Conservation (phyloP, 2,113 vertebrate genomes). For the Numenius arquata region DNA sequence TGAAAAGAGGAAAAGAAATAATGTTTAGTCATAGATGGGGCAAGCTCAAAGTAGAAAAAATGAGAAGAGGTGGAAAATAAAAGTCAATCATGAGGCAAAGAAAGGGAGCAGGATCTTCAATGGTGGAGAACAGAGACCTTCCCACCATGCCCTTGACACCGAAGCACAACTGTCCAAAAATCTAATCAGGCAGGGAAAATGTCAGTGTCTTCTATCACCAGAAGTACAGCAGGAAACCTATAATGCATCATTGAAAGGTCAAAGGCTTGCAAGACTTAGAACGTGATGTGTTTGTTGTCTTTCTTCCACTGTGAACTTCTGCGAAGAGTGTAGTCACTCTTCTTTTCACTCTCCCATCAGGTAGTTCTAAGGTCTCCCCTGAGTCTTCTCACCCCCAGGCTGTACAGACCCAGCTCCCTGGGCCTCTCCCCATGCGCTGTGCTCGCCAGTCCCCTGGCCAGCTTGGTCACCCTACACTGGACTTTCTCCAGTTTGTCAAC, state of each 20-base stretch:
- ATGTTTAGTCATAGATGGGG: background rate
- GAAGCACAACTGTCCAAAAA: background rate
- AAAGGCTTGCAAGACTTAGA: background rate
- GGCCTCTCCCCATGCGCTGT: background rate
- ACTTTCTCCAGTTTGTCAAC: background rate
- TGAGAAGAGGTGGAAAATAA: background rate
- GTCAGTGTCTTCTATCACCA: background rate
- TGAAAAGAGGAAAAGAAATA: background rate
- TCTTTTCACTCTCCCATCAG: background rate
- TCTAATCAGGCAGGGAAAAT: background rate
- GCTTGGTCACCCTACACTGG: background rate
- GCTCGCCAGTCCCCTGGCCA: rapidly evolving
- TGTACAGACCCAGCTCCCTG: background rate
- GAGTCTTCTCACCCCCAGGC: background rate
- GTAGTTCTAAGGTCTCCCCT: background rate
- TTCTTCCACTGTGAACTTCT: background rate
- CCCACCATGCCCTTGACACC: background rate
- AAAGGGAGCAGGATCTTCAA: background rate
- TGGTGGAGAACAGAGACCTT: background rate
- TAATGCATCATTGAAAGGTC: background rate
- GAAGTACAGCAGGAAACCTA: background rate
- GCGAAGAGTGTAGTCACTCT: background rate
- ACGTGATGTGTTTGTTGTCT: background rate
- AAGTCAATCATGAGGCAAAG: background rate
- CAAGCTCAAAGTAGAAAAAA: background rate